Evolutionary conservation across 2,113 vertebrate species (phyloP).

Genomic region (Desmodus rotundus): DNA sequence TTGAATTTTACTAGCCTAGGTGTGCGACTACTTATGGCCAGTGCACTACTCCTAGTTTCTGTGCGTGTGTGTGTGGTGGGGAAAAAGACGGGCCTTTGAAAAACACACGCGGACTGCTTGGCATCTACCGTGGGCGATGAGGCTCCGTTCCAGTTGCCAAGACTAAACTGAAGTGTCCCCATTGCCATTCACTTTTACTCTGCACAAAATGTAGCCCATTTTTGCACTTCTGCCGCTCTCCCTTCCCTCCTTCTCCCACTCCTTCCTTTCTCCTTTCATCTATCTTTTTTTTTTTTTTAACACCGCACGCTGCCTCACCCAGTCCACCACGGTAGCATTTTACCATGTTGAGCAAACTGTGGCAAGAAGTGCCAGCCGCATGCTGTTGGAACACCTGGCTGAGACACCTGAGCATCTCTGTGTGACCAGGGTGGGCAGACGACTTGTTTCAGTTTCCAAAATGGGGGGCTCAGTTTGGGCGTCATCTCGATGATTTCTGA

Average conservation of each 20-base stretch:
- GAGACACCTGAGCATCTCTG: not conserved
- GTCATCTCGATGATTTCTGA: not conserved
- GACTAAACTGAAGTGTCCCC: constrained; percentile 1
- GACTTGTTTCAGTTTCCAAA: not conserved
- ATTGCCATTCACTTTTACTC: not conserved
- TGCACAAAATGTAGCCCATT: not conserved
- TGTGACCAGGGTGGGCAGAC: not conserved
- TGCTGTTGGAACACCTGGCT: constrained; percentile 45
- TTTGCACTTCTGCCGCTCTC: not conserved
- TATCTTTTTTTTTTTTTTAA: not conserved
- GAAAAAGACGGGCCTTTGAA: not conserved
- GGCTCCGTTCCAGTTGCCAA: not conserved
- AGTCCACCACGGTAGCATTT: not conserved
- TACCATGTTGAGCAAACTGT: fast-evolving
- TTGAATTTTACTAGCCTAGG: not conserved
- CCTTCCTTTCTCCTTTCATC: not conserved
- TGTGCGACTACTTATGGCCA: fast-evolving
- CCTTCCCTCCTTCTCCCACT: not conserved
- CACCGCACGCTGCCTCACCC: not conserved
- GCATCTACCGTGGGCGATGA: not conserved
- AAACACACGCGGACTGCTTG: not conserved
- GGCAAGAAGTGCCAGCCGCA: not conserved
- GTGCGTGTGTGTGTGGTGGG: no score
- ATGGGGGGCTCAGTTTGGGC: not conserved
- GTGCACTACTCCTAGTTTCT: fast-evolving